These are phyloP conservation scores for Ariopsis seemanni DNA, from an alignment of 2,113 vertebrate genomes.

Conservation along the genomic window DNA sequence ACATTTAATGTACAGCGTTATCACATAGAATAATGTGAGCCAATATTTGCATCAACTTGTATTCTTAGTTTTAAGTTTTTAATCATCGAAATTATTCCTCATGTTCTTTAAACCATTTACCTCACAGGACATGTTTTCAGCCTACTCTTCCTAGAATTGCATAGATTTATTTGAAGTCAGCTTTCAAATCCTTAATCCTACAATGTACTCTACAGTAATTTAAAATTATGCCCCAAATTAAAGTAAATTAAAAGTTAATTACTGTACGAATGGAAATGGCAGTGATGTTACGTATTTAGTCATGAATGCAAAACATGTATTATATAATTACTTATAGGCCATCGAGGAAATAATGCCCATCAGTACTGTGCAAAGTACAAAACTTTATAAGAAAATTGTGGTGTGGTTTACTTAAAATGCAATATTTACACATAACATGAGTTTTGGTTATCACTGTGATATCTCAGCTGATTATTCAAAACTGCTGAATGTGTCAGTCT, in stretches of 20 bases:
- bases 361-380: constrained; percentile 57
- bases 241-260: background rate
- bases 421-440: constrained; percentile 28
- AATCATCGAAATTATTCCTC: background rate
- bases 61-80: constrained; percentile 11
- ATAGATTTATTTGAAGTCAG: background rate
- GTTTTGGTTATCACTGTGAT: background rate
- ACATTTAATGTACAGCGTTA: constrained; percentile 38
- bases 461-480: constrained; percentile 8
- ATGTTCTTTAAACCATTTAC: background rate
- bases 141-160: background rate
- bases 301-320: background rate
- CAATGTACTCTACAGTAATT: background rate
- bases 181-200: background rate
- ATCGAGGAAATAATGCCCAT: background rate
- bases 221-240: background rate
- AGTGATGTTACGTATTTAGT: background rate
- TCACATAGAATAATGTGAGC: background rate
- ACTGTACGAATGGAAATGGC: background rate
- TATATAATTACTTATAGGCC: background rate
- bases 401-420: background rate
- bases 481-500: background rate
- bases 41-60: background rate
- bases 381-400: constrained; percentile 33
- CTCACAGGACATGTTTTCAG: background rate